Evolutionary conservation across 2,888 invertebrate species (phyloP).

Genomic region (Fissipunctia ypsillon): DNA sequence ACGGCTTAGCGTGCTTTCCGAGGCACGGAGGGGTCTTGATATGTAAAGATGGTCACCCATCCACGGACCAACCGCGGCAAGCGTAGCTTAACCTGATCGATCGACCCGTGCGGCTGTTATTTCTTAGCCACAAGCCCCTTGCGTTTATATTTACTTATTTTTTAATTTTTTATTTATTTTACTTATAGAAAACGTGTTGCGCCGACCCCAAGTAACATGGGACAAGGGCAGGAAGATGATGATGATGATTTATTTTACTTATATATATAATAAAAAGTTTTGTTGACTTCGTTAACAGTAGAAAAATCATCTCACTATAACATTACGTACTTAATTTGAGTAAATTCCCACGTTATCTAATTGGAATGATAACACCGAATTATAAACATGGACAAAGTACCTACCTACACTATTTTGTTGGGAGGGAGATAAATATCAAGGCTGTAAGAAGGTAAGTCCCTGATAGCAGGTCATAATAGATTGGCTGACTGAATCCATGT

Average conservation of each 20-base stretch:
- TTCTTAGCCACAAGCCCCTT: no score
- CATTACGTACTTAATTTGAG: slow-evolving; percentile 11
- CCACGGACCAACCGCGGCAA: no score
- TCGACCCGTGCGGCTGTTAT: no score
- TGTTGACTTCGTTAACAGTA: not conserved
- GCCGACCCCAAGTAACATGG: no score
- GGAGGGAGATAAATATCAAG: slow-evolving; percentile 14
- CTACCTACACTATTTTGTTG: slow-evolving; percentile 17
- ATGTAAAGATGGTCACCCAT: no score
- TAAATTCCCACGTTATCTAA: slow-evolving; percentile 35
- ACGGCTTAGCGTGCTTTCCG: no score
- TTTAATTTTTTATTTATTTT: no score
- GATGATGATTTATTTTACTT: no score
- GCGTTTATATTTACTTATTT: not conserved
- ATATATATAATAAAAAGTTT: not conserved
- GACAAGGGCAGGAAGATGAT: no score
- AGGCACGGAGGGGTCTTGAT: no score
- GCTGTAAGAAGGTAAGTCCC: not conserved
- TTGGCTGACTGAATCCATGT: not conserved
- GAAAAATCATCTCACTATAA: not conserved
- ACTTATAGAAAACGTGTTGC: no score
- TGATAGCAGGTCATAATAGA: not conserved
- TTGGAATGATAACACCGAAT: slow-evolving; percentile 21
- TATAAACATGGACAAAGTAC: slow-evolving; percentile 12
- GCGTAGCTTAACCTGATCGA: no score